Evolutionary conservation across 2,113 vertebrate genomes (phyloP).

Genomic region (Gymnogyps californianus): DNA sequence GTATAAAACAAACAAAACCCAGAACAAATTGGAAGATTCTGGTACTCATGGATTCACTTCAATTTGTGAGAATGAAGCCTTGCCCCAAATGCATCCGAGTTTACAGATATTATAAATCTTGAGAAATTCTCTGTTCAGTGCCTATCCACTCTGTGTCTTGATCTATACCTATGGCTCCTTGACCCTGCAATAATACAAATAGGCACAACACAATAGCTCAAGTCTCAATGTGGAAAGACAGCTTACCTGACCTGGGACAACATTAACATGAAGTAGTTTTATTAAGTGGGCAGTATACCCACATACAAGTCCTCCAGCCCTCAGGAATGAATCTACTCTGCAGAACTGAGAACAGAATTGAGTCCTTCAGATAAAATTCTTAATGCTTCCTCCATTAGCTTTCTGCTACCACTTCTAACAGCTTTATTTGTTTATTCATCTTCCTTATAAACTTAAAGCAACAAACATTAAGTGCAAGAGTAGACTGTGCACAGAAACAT

Average conservation of each 20-base stretch:
- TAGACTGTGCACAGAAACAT: background rate
- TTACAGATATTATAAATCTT: background rate
- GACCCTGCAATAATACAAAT: background rate
- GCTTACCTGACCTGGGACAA: background rate
- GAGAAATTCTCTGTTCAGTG: background rate
- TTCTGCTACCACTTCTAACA: background rate
- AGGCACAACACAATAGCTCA: background rate
- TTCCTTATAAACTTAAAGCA: background rate
- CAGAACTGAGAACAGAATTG: background rate
- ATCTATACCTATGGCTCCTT: background rate
- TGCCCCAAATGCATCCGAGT: background rate
- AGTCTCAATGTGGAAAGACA: background rate
- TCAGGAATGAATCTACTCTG: background rate
- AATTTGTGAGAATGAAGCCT: background rate
- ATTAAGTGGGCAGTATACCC: background rate
- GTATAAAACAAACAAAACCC: background rate
- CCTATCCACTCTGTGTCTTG: background rate
- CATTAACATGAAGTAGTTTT: background rate
- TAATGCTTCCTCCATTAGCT: background rate
- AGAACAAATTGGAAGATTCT: background rate
- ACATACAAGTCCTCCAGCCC: background rate
- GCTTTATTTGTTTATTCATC: background rate
- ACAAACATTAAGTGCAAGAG: background rate
- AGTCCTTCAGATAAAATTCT: background rate
- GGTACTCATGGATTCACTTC: background rate